Evolutionary conservation across 2,113 vertebrate genomes (phyloP).

Genomic region (Tautogolabrus adspersus): DNA sequence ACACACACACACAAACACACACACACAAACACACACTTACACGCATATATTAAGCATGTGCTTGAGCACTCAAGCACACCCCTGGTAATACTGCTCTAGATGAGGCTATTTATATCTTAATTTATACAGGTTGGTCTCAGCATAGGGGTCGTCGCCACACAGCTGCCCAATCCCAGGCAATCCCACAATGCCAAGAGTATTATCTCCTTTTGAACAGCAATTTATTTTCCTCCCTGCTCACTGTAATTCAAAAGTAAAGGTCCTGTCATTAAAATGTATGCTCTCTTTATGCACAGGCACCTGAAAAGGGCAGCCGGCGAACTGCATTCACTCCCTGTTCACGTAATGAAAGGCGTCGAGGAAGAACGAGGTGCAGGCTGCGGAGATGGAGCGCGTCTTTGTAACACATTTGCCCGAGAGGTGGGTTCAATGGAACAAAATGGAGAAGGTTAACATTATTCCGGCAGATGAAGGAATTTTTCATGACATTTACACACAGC

Average conservation of each 20-base stretch:
- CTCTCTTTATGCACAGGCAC: conserved; percentile 85
- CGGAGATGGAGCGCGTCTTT: conserved; percentile 63
- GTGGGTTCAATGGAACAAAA: conserved; percentile 82
- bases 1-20: conserved; percentile 55
- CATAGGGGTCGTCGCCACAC: conserved; percentile 74
- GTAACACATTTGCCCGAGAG: conserved; percentile 78
- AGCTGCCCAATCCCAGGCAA: conserved; percentile 88
- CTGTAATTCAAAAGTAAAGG: conserved; percentile 87
- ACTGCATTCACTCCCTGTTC: conserved; percentile 80
- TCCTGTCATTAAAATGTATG: conserved; percentile 99
- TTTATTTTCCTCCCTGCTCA: conserved; percentile 79
- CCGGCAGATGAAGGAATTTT: conserved; percentile 80
- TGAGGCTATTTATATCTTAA: conserved; percentile 86
- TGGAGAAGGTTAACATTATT: conserved; percentile 82
- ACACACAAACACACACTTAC: conserved; percentile 60
- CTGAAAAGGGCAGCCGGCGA: conserved; percentile 70
- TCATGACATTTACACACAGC: conserved; percentile 81
- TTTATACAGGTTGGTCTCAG: conserved; percentile 82
- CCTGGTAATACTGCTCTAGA: conserved; percentile 77
- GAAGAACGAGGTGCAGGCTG: conserved; percentile 17
- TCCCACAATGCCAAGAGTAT: conserved; percentile 93
- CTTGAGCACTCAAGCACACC: conserved; percentile 73
- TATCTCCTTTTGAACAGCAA: conserved; percentile 96
- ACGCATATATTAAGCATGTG: conserved; percentile 71
- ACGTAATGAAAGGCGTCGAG: conserved; percentile 67